Evolutionary conservation across 2,888 invertebrate species (phyloP), one percentile per base, ranked within the genome.

Genomic region (Apocheima hispidaria): DNA sequence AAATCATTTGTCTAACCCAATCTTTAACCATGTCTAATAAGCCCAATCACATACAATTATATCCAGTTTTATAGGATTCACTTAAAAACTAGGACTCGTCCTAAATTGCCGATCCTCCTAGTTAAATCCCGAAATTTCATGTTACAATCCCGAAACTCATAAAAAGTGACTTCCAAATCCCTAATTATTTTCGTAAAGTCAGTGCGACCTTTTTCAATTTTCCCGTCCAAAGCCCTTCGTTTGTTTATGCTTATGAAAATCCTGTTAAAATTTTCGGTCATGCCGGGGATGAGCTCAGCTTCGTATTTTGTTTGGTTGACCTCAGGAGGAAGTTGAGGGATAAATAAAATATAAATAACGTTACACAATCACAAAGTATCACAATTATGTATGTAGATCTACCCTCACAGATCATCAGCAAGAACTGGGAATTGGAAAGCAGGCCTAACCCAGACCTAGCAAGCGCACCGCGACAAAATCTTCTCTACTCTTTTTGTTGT

Each of bases 131-230:
- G 49, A 65, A 60, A 60, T 57, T 50, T 61, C 59, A 56, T 43
- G 63, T 60, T 52, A 46, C 53, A 56, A 60, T 63, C 53, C 55
- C 41, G 40, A 53, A 50, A 28, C 50, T 50, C 62, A 60, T 64
- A 63, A 65, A 68, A 62, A 44, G 44, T 41, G 52, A 59, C 51
- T 54, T 54, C 54, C 40, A 68, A 70, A 73, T 72, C 70, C 69
- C 68, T 69, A 74, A 72, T 70, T 72, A 75, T 69, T 66, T 64
- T 56, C 55, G 41, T 50, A 65, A 60, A 69, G 70, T 72, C 72
- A 71, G 72, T 69, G 64, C 64, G 70, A 72, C 72, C 74, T 75
- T 75, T 77, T 78, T 75, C 75, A 78, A 75, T 78, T 74, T 72
- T 66, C 66, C 60, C 41, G 57, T 53, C 52, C 62, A 71, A 73